Evolutionary conservation across 1,140 invertebrate genomes (phyloP).

Genomic region (Pinna nobilis): DNA sequence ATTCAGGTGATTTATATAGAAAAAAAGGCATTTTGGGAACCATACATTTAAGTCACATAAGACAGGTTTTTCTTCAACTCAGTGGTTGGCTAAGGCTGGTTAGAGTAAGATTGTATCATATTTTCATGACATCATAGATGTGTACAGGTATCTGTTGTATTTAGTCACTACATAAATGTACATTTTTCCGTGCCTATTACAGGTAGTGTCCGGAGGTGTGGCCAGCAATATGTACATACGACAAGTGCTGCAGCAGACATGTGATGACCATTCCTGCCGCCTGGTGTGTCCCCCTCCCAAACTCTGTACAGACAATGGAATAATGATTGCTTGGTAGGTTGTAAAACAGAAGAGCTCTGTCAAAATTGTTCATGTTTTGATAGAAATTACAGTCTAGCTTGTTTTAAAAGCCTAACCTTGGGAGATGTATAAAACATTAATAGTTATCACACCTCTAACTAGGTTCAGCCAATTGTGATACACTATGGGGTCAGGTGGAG

Average conservation of each 20-base stretch:
- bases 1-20: too few relatives aligned
- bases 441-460: not conserved
- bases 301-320: constrained; percentile 97
- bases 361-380: too few relatives aligned
- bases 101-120: too few relatives aligned
- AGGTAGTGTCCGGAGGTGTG: constrained; percentile 95
- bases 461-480: not conserved
- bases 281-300: constrained; percentile 86
- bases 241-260: constrained; percentile 81
- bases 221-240: constrained; percentile 93
- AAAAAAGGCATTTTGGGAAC: too few relatives aligned
- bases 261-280: constrained; percentile 80
- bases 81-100: too few relatives aligned
- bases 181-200: constrained; percentile 69
- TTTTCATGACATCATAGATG: too few relatives aligned
- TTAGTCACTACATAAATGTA: too few relatives aligned
- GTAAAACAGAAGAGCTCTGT: too few relatives aligned
- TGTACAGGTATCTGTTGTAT: too few relatives aligned
- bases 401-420: not conserved
- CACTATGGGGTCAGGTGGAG: not conserved
- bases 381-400: not conserved
- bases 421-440: not conserved
- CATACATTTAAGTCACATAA: too few relatives aligned
- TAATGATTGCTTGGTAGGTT: constrained; percentile 96
- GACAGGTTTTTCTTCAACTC: too few relatives aligned